Percentiles rank a stretch among this genome's conserved stretches.
Conservation (phyloP, 2,113 vertebrate species). For the Actenoides lindsayi region DNA sequence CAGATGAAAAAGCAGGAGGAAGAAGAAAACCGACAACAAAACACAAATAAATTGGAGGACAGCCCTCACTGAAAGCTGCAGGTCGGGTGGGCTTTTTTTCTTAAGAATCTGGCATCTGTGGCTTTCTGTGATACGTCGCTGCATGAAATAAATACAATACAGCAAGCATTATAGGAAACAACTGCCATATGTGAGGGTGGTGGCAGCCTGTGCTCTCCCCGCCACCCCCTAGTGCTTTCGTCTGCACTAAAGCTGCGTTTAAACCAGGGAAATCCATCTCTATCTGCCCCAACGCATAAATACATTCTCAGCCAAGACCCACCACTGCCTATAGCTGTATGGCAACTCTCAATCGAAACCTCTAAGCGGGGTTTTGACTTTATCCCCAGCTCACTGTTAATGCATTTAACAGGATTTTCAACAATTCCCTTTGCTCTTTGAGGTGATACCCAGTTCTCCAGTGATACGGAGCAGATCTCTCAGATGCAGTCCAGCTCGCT, state of each 20-base stretch:
- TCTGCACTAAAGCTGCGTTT: conserved; percentile 61
- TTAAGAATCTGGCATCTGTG: neutral
- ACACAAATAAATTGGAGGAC: conserved; percentile 20
- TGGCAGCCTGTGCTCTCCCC: conserved; percentile 48
- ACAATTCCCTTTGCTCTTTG: neutral
- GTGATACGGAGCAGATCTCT: neutral
- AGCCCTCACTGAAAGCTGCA: conserved; percentile 18
- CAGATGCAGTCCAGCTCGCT: neutral
- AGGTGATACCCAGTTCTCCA: neutral
- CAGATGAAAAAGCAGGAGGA: conserved; percentile 45
- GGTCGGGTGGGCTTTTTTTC: neutral
- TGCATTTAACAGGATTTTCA: conserved; percentile 20
- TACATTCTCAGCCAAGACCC: conserved; percentile 56
- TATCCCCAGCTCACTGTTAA: conserved; percentile 10
- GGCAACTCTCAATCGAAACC: conserved; percentile 13
- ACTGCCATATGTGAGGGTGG: conserved; percentile 63
- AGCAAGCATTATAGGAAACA: conserved; percentile 43
- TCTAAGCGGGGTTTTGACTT: conserved; percentile 31
- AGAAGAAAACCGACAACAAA: conserved; percentile 18
- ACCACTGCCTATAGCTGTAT: conserved; percentile 42
- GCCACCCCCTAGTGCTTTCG: conserved; percentile 25
- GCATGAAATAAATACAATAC: conserved; percentile 32
- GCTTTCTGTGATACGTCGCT: conserved; percentile 37
- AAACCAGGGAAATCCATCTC: conserved; percentile 60
- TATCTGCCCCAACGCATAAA: conserved; percentile 43